Conservation (phyloP, 2,113 vertebrate species). For the Chloroceryle aenea region DNA sequence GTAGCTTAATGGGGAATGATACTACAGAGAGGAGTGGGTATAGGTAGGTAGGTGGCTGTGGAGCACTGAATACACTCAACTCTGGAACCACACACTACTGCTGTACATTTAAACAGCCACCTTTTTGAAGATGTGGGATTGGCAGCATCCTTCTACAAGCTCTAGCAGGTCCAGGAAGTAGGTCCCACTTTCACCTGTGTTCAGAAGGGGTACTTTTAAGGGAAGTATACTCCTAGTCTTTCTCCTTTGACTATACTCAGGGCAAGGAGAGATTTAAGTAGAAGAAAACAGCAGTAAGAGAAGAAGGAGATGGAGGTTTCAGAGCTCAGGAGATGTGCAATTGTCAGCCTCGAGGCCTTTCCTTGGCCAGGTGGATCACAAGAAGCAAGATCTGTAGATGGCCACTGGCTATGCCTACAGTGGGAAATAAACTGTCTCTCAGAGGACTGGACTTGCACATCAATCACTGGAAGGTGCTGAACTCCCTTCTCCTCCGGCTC, state of each 20-base stretch:
- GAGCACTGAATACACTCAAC: rapidly evolving
- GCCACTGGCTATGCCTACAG: not conserved
- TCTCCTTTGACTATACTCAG: not conserved
- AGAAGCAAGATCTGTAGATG: not conserved
- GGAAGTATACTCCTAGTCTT: not conserved
- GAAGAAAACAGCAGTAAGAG: not conserved
- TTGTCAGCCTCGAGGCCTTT: not conserved
- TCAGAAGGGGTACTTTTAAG: not conserved
- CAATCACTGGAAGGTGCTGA: not conserved
- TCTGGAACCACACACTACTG: not conserved
- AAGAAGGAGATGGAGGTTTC: not conserved
- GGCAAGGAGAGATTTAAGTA: not conserved
- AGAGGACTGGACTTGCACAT: not conserved
- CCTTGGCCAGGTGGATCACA: not conserved
- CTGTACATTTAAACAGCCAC: not conserved
- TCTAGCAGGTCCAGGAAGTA: not conserved
- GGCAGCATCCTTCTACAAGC: not conserved
- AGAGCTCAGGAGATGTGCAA: not conserved
- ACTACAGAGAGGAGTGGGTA: not conserved
- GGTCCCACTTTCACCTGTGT: not conserved
- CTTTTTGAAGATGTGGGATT: not conserved
- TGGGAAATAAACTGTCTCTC: not conserved
- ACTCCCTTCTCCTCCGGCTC: not conserved
- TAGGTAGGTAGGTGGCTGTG: not conserved
- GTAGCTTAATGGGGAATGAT: not conserved